Percentiles rank a stretch among this genome's conserved stretches.
phyloP scores from a whole-genome alignment of 1,140 invertebrate genomes.

The Pseudomyrmex gracilis region DNA sequence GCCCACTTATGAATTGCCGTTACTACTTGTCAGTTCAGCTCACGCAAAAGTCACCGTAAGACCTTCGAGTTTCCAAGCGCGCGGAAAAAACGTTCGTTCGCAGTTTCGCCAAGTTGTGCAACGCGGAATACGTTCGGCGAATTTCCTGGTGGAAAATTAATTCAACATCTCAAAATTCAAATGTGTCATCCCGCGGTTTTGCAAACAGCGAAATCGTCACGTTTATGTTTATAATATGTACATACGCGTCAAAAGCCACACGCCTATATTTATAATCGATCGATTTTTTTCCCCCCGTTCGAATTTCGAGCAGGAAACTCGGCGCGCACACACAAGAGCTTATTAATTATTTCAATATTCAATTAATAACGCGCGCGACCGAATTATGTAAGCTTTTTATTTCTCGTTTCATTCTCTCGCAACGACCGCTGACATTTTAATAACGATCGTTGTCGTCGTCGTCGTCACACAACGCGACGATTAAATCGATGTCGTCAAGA shows the following conservation, averaged over 20 bases:
- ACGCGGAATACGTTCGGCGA: no score
- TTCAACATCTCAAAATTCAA: neutral
- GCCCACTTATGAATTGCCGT: slow-evolving; percentile 60
- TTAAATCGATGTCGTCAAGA: slow-evolving; percentile 9
- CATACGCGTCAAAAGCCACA: no score
- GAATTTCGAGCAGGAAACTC: no score
- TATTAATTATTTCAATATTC: no score
- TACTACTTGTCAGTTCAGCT: slow-evolving; percentile 45
- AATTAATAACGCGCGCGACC: neutral
- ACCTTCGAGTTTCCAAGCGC: slow-evolving; percentile 19
- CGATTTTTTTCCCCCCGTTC: no score
- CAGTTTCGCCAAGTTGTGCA: neutral
- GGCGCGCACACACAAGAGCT: no score
- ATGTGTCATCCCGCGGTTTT: no score
- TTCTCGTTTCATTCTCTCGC: neutral
- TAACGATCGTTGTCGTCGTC: neutral
- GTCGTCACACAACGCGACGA: neutral
- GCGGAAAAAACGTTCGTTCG: slow-evolving; percentile 6
- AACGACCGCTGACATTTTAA: neutral
- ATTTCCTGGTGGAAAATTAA: neutral
- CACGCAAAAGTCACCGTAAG: slow-evolving; percentile 36
- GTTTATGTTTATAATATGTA: no score
- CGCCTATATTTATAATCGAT: no score
- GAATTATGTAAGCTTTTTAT: neutral
- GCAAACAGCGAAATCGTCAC: no score